A percentile compares a stretch with the other conserved stretches of the same genome.
Evolutionary conservation across 2,113 vertebrate genomes (phyloP).

Genomic region (Asarcornis scutulata): DNA sequence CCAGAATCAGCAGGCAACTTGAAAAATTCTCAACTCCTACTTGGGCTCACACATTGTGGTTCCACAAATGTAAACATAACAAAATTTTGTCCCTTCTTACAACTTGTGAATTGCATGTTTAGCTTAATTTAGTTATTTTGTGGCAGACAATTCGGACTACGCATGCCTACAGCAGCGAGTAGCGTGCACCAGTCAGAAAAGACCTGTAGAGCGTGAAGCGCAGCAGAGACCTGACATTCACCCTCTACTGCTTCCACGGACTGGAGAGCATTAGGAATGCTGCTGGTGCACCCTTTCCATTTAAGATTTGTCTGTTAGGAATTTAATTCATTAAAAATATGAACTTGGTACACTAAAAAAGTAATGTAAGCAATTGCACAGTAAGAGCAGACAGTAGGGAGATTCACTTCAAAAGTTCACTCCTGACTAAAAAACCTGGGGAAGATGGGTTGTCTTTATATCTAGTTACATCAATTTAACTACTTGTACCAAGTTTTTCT

Average conservation of each 20-base stretch:
- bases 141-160: background rate
- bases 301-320: background rate
- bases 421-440: background rate
- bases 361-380: background rate
- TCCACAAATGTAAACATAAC: conserved; percentile 14
- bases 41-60: background rate
- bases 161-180: background rate
- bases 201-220: background rate
- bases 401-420: background rate
- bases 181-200: background rate
- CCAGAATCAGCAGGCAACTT: background rate
- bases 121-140: background rate
- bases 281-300: background rate
- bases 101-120: background rate
- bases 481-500: background rate
- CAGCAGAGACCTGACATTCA: background rate
- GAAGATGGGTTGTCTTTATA: background rate
- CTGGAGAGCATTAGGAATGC: background rate
- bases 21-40: background rate
- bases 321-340: no score
- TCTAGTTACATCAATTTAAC: background rate
- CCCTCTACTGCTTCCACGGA: background rate
- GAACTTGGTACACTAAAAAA: background rate
- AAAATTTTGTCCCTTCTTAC: background rate
- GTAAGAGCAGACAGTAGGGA: background rate